Evolutionary conservation across 2,113 vertebrate genomes (phyloP).

Genomic region (Eulemur rufifrons): DNA sequence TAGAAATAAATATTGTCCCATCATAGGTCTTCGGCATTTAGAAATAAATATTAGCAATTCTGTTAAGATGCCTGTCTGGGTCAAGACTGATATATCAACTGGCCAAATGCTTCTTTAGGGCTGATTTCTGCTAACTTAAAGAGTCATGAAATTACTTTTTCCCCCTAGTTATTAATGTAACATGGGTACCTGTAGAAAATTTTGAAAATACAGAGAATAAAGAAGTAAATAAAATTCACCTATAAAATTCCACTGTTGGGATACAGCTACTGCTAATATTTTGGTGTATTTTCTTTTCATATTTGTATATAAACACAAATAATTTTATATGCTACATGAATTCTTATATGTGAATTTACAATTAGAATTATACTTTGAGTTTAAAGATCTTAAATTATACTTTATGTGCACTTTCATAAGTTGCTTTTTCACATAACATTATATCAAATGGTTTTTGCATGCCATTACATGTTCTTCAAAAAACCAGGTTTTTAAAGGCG

Average conservation of each 20-base stretch:
- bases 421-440: neutral
- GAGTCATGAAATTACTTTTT: neutral
- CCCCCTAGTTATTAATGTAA: neutral
- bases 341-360: slow-evolving; percentile 32
- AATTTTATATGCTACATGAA: slow-evolving; percentile 12
- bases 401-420: neutral
- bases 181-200: neutral
- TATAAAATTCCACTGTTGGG: slow-evolving; percentile 18
- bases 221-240: neutral
- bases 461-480: neutral
- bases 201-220: neutral
- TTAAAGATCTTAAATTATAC: neutral
- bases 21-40: neutral
- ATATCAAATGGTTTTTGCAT: neutral
- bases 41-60: neutral
- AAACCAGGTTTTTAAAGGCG: neutral
- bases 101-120: neutral
- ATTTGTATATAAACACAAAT: neutral
- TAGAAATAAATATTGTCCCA: neutral
- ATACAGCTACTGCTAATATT: neutral
- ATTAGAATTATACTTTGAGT: neutral
- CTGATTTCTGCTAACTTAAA: slow-evolving; percentile 21
- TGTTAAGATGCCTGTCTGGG: neutral
- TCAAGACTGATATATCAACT: neutral
- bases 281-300: slow-evolving; percentile 25